Conservation (phyloP, 2,113 vertebrate genomes). For the Passer montanus region DNA sequence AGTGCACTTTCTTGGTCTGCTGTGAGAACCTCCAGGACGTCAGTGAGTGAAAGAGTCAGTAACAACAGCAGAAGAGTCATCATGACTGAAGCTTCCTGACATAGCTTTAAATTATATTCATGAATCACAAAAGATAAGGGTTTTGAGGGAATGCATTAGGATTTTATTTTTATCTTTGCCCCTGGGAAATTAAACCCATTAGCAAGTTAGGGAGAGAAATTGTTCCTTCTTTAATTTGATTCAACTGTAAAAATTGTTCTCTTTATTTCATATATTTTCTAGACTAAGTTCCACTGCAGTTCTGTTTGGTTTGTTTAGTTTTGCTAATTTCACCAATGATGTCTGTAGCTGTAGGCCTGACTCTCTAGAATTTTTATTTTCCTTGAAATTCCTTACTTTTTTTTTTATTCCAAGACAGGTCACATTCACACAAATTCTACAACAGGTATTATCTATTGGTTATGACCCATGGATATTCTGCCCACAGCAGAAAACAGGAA, state of each 20-base stretch:
- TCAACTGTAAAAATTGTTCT: neutral
- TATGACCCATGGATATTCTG: neutral
- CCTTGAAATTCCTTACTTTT: neutral
- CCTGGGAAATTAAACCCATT: conserved; percentile 61
- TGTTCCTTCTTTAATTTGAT: neutral
- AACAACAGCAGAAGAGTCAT: neutral
- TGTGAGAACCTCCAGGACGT: neutral
- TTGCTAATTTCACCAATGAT: neutral
- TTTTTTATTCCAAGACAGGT: neutral
- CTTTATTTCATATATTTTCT: neutral
- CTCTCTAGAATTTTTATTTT: neutral
- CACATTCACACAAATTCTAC: neutral
- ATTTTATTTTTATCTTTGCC: conserved; percentile 51
- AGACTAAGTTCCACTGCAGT: neutral
- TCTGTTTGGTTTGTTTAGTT: neutral
- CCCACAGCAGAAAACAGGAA: neutral
- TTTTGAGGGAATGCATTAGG: conserved; percentile 33
- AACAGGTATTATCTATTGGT: neutral
- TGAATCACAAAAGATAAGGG: conserved; percentile 46
- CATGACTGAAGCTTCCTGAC: neutral
- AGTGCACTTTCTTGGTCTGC: neutral
- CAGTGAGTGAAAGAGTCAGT: neutral
- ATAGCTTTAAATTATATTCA: conserved; percentile 25
- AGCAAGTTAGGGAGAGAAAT: neutral
- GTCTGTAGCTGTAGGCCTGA: neutral